Evolutionary conservation across 2,797 vertebrate genomes (phyloP), one percentile per base, ranked within the genome.

Genomic region (Potorous gilbertii): DNA sequence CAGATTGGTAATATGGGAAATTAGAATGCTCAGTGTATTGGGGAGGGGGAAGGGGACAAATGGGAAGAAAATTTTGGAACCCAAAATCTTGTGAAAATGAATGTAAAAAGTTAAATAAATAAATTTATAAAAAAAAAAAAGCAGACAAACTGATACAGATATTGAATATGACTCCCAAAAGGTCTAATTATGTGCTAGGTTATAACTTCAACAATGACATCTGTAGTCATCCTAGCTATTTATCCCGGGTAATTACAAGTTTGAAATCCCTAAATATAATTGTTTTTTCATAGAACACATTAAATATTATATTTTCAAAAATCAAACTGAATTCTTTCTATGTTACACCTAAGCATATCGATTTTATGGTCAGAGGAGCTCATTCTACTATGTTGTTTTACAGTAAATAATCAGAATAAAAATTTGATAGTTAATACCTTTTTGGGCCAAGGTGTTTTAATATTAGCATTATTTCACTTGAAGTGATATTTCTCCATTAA

Each of bases 221-320:
- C 94, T 95, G 74, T 97, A 91, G 97, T 96, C 54, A 91, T 56
- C 4, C 1, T 92, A 94, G 55, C 94, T 97, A 94, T 57, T 93
- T 94, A 92, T 93, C 97, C 94, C 94, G 96, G 56, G 95, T 97
- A 97, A 97, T 98, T 97, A 96, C 59, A 96, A 59, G n/a, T 12
- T 46, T 92, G 57, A 81, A 87, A 96, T 98, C 93, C 92, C 95
- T 96, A 95, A 96, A 92, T 96, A 46, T 95, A 62, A 40, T 54
- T 95, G 94, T 46, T 55, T 97, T 98, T 91, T 98, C 97, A 59
- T 29, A 96, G 14, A 90, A 59, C 95, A 90, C 50, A 96, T 95
- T 66, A 91, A 91, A 66, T 29, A 74, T 97, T 90, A 54, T 81
- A 96, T 46, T 97, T 97, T 94, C 29, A 92, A 56, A 54, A 92